phyloP scores from a whole-genome alignment of 1,140 invertebrate genomes.

The Trissolcus basalis region DNA sequence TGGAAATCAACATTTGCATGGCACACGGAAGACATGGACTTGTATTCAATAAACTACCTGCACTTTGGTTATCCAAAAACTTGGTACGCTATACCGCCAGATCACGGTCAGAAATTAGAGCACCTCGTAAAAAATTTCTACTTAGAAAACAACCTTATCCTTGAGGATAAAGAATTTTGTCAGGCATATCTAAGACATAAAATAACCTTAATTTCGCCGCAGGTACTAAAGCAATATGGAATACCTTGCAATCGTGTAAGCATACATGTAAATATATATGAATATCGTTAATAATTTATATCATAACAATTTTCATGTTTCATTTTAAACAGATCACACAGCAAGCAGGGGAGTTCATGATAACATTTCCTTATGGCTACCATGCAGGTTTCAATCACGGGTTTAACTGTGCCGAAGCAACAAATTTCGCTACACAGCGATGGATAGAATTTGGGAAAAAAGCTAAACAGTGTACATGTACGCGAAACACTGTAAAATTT shows the following conservation, averaged over 20 bases:
- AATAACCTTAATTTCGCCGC: slow-evolving; percentile 97
- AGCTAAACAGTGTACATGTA: slow-evolving; percentile 89
- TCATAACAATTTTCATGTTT: no score
- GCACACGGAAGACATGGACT: slow-evolving; percentile 99
- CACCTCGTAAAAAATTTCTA: slow-evolving; percentile 94
- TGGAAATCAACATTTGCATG: slow-evolving; percentile 99
- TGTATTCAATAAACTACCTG: slow-evolving; percentile 99
- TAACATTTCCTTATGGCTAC: slow-evolving; percentile 98
- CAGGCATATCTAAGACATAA: slow-evolving; percentile 97
- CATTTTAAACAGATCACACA: slow-evolving; percentile 92
- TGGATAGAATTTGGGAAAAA: slow-evolving; percentile 99
- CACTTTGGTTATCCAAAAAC: slow-evolving; percentile 97
- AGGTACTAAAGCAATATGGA: slow-evolving; percentile 93
- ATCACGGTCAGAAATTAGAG: slow-evolving; percentile 96
- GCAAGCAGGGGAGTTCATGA: slow-evolving; percentile 98
- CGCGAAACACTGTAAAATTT: slow-evolving; percentile 96
- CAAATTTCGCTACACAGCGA: slow-evolving; percentile 96
- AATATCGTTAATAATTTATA: no score
- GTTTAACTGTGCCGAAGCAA: slow-evolving; percentile 99
- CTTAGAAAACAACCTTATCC: slow-evolving; percentile 85
- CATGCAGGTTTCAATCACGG: slow-evolving; percentile 98
- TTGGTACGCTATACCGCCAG: slow-evolving; percentile 97
- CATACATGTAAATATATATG: no score
- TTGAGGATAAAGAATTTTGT: no score
- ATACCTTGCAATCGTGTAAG: slow-evolving; percentile 94